phyloP scores from a whole-genome alignment of 2,113 vertebrate species.

The Andinoacara biseriatus region DNA sequence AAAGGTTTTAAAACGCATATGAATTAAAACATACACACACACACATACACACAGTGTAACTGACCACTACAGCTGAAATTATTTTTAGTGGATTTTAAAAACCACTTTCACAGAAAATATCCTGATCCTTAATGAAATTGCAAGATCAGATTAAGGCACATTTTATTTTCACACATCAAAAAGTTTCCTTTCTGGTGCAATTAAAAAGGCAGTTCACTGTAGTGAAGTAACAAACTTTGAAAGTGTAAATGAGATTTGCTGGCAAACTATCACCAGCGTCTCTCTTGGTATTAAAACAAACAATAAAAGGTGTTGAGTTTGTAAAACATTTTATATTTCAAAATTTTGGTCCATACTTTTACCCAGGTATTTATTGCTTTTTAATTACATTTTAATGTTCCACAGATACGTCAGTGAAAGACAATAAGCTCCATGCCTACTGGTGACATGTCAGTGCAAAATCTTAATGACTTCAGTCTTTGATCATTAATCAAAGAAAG shows the following conservation, averaged over 20 bases:
- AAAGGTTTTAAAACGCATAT: background rate
- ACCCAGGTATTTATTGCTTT: background rate
- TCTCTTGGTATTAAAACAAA: background rate
- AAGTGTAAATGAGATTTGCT: conserved; percentile 1
- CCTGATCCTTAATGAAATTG: background rate
- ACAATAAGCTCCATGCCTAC: background rate
- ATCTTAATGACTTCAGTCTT: conserved; percentile 19
- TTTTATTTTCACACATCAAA: background rate
- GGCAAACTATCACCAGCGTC: background rate
- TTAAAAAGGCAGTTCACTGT: conserved; percentile 12
- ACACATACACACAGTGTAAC: too few relatives aligned
- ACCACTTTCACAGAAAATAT: background rate
- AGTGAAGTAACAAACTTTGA: background rate
- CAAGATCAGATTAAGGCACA: background rate
- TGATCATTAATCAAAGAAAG: conserved; percentile 61
- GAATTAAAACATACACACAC: background rate
- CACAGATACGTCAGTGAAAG: background rate
- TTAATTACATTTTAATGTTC: background rate
- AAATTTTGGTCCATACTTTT: background rate
- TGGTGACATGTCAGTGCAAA: background rate
- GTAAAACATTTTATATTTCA: background rate
- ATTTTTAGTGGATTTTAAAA: background rate
- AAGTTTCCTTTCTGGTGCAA: background rate
- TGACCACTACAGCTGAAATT: too few relatives aligned
- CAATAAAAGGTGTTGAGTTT: background rate